These are phyloP conservation scores for Agriopis marginaria DNA, from an alignment of 2,888 invertebrate genomes.

Conservation along the genomic window DNA sequence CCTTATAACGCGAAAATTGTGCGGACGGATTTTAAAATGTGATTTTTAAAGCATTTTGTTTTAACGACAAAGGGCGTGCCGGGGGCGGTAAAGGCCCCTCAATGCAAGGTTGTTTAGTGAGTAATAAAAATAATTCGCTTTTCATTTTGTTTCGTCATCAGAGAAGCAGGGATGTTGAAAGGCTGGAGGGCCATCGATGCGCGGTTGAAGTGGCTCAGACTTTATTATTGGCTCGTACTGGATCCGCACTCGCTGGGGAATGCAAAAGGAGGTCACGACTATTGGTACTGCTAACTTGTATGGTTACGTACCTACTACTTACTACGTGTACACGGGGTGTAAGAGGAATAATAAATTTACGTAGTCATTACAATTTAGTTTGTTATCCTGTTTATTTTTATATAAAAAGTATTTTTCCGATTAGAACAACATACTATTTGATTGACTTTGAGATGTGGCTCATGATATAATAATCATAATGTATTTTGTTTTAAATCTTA, in stretches of 20 bases:
- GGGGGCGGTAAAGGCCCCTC: constrained; percentile 61
- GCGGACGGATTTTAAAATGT: constrained; percentile 55
- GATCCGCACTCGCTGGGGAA: constrained; percentile 67
- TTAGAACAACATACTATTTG: too few species aligned
- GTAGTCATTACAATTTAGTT: not conserved
- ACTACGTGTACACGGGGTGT: too few species aligned
- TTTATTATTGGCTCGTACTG: constrained; percentile 81
- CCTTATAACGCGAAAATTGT: constrained; percentile 37
- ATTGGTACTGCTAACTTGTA: constrained; percentile 33
- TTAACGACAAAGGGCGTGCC: constrained; percentile 63
- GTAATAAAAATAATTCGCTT: constrained; percentile 79
- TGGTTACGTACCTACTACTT: constrained; percentile 6
- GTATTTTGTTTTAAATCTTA: too few species aligned
- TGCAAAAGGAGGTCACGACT: constrained; percentile 67
- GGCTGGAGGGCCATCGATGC: constrained; percentile 76
- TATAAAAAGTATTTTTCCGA: not conserved
- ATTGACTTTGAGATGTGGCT: too few species aligned
- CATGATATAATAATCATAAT: too few species aligned
- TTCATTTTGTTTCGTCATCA: constrained; percentile 78
- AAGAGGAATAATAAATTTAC: not conserved
- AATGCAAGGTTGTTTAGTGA: constrained; percentile 64
- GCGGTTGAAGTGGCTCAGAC: constrained; percentile 71
- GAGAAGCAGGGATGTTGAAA: constrained; percentile 69
- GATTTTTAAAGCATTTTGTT: constrained; percentile 67
- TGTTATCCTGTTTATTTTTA: not conserved